Evolutionary conservation across 1,140 invertebrate genomes (phyloP).

Genomic region (Habropoda laboriosa): DNA sequence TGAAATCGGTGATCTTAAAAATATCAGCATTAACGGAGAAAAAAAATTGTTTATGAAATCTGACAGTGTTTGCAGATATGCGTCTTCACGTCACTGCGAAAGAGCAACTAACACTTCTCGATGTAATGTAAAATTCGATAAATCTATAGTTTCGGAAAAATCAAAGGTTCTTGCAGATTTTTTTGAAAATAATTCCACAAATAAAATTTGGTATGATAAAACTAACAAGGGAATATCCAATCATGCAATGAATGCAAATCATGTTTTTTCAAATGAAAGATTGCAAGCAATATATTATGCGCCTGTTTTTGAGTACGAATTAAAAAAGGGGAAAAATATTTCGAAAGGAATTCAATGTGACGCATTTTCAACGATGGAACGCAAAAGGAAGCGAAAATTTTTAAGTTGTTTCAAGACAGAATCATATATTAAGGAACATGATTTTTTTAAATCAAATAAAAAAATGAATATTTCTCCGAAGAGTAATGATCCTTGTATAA

Average conservation of each 20-base stretch:
- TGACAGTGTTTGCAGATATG: neutral
- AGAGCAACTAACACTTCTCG: neutral
- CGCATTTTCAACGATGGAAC: neutral
- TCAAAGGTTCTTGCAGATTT: neutral
- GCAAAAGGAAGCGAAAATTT: neutral
- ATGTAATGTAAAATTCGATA: neutral
- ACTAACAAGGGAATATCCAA: neutral
- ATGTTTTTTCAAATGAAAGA: neutral
- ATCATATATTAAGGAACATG: neutral
- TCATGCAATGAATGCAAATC: neutral
- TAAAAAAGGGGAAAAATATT: slow-evolving; percentile 50
- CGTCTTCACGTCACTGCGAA: too few relatives aligned
- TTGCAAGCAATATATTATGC: neutral
- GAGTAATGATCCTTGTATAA: neutral
- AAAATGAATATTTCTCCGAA: neutral
- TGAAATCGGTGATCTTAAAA: slow-evolving; percentile 56
- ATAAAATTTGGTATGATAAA: neutral
- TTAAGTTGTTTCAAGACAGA: slow-evolving; percentile 32
- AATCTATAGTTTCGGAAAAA: neutral
- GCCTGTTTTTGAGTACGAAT: too few relatives aligned
- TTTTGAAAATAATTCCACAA: neutral
- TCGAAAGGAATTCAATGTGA: slow-evolving; percentile 59
- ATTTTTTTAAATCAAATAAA: neutral
- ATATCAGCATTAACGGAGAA: neutral
- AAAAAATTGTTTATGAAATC: slow-evolving; percentile 14